Base-by-base conservation (phyloP, 92 coral and sea anemone species). In the Anthopleura xanthogrammica region DNA sequence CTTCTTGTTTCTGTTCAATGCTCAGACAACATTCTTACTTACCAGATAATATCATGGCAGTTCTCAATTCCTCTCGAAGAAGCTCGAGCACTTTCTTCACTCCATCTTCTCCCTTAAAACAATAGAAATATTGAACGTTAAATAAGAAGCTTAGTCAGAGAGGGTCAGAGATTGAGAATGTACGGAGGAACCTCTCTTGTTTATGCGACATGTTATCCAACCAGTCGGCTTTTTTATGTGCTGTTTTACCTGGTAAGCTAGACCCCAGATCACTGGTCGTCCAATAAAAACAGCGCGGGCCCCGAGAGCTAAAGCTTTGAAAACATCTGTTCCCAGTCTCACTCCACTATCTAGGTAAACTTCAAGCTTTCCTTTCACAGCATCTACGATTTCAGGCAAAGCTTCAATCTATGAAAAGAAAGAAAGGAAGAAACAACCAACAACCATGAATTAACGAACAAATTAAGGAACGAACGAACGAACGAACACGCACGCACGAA, bases 241-340 rank as follows among this genome's bases (percentile, higher is more conserved):
- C 0, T 46, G 50, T 46, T 46, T 46, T 4, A 90, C 97, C 93
- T 93, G 94, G 86, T 70, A 90, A 7, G 92, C 92, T 54, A 93
- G 79, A 22, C 97, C 97, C 97, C 97, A 93, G n/a, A 88, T 2
- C 29, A 86, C 87, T 40, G 96, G 93, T 77, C 93, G 86, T 43
- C 96, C 96, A 80, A 92, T 76, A 65, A 93, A 92, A 55, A 93
- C 87, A 5, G 97, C 94, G 70, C 70, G 70, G 36, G 70, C 70
- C 36, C 70, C 70, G 70, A 62, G 70, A 20, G 70, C 70, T 57
- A 90, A 54, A 4, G 94, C 97, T 76, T 93, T 93, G n/a, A 93
- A 83, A 24, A 91, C 92, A 82, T 91, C 97, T 64, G 89, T 86
- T 58, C 94, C 94, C 52, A 81, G 80, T 16, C 97, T 85, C 60